Evolutionary conservation across 2,888 invertebrate genomes (phyloP).

Genomic region (Mermis nigrescens): DNA sequence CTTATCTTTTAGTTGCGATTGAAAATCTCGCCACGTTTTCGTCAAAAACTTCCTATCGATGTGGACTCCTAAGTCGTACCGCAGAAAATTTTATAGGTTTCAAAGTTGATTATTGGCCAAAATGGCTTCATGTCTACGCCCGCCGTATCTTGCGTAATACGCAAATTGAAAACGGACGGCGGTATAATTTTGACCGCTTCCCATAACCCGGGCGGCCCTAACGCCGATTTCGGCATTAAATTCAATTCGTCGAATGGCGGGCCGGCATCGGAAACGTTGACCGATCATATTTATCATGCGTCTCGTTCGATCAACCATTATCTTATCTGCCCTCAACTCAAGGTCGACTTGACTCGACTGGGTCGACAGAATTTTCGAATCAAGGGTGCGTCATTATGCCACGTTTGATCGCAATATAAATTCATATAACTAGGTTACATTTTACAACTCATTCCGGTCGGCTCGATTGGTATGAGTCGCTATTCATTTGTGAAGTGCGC

Average conservation of each 20-base stretch:
- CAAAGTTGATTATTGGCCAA: conserved; percentile 68
- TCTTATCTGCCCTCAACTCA: conserved; percentile 54
- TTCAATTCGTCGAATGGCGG: conserved; percentile 91
- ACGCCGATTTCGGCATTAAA: conserved; percentile 95
- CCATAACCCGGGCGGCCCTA: conserved; percentile 93
- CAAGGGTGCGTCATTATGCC: conserved; percentile 15
- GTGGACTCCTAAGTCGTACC: too few species aligned
- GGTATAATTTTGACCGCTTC: conserved; percentile 94
- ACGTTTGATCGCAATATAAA: too few species aligned
- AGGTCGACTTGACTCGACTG: conserved; percentile 53
- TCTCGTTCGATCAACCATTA: conserved; percentile 60
- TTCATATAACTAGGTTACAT: too few species aligned
- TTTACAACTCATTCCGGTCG: too few species aligned
- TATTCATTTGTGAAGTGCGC: too few species aligned
- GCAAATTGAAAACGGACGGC: conserved; percentile 55
- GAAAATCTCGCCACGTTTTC: too few species aligned
- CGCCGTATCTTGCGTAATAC: conserved; percentile 79
- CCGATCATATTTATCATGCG: conserved; percentile 63
- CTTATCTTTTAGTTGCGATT: too few species aligned
- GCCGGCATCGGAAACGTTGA: conserved; percentile 75
- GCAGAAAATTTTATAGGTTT: too few species aligned
- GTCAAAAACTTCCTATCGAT: too few species aligned
- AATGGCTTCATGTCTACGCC: conserved; percentile 91
- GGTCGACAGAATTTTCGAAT: conserved; percentile 49
- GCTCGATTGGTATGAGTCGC: too few species aligned